Percentiles rank a stretch among this genome's conserved stretches.
Conservation (phyloP, 2,797 vertebrate genomes). For the Leuciscus waleckii region DNA sequence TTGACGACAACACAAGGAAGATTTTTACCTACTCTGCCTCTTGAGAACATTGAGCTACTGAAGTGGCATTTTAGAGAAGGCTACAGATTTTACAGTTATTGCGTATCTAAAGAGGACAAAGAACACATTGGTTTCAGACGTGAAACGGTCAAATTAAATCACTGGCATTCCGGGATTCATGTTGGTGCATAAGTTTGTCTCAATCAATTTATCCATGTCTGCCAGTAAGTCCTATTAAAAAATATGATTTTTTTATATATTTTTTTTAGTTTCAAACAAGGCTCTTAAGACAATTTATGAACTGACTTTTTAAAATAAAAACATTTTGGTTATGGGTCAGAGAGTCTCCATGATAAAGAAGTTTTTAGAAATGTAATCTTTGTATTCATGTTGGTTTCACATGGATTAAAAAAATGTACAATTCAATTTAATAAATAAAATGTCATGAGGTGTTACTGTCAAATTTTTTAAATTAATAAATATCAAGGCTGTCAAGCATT, state of each 20-base stretch:
- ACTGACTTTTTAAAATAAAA: no score
- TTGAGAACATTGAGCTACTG: not conserved
- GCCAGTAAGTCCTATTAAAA: not conserved
- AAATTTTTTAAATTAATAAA: not conserved
- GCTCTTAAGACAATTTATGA: not conserved
- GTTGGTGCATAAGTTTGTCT: not conserved
- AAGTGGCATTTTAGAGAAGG: not conserved
- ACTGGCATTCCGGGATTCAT: not conserved
- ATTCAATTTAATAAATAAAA: not conserved
- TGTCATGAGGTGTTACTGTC: not conserved
- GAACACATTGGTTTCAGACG: not conserved
- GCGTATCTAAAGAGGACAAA: not conserved
- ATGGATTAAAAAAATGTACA: no score
- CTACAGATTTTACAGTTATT: not conserved
- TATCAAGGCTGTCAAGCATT: no score
- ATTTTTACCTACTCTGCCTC: slow-evolving; percentile 10
- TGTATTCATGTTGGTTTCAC: no score
- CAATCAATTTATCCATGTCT: not conserved
- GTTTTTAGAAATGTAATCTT: no score
- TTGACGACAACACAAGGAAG: slow-evolving; percentile 6
- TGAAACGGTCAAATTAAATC: not conserved
- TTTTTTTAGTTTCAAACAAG: not conserved
- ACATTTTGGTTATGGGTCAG: no score
- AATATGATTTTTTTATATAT: not conserved
- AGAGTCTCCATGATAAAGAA: no score